Evolutionary conservation across 1,140 invertebrate species (phyloP).

Genomic region (Drosophila saltans): DNA sequence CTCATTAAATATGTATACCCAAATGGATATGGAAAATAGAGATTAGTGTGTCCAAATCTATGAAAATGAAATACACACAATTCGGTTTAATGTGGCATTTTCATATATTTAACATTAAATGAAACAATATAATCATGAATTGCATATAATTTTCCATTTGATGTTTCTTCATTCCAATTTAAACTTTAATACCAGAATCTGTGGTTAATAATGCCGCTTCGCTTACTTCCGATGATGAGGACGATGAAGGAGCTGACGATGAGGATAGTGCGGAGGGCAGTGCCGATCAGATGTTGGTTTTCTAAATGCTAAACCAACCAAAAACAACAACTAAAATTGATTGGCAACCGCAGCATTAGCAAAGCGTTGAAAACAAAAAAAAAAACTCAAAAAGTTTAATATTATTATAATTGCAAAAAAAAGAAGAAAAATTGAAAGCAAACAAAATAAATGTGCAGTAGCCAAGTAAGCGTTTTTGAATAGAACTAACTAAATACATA

Average conservation of each 20-base stretch:
- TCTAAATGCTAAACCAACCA: conserved; percentile 84
- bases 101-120: conserved; percentile 20
- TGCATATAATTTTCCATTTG: conserved; percentile 50
- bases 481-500: conserved; percentile 52
- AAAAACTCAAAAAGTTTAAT: conserved; percentile 13
- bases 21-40: neutral
- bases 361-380: conserved; percentile 27
- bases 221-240: conserved; percentile 87
- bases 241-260: conserved; percentile 86
- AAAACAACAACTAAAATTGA: conserved; percentile 11
- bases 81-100: conserved; percentile 29
- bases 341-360: conserved; percentile 52
- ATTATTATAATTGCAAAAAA: conserved; percentile 33
- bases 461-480: conserved; percentile 77
- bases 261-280: conserved; percentile 90
- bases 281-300: conserved; percentile 90
- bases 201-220: conserved; percentile 86
- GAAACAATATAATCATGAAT: neutral
- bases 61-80: too few relatives aligned
- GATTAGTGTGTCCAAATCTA: conserved; percentile 23
- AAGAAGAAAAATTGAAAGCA: conserved; percentile 37
- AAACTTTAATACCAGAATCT: conserved; percentile 82
- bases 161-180: conserved; percentile 55
- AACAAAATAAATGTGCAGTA: conserved; percentile 75
- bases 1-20: conserved; percentile 33